Conservation (phyloP, 2,113 vertebrate species). For the Lathamus discolor region DNA sequence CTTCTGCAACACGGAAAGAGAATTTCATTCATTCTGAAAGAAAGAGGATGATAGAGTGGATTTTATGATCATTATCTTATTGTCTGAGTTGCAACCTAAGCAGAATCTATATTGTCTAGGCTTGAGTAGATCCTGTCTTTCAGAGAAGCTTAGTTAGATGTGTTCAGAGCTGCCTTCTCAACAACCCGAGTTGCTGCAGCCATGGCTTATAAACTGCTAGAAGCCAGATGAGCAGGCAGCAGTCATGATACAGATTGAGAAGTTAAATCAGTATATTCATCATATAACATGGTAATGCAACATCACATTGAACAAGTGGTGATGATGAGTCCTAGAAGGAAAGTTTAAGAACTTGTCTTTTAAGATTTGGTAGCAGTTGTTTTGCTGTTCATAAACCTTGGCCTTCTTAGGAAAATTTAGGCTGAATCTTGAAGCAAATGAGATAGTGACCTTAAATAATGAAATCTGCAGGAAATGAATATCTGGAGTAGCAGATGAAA, state of each 20-base stretch:
- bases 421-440: not conserved
- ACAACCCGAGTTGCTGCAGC: fast-evolving
- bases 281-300: fast-evolving
- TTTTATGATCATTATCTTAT: not conserved
- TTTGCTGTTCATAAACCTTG: not conserved
- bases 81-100: not conserved
- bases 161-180: not conserved
- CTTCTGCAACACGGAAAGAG: not conserved
- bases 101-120: not conserved
- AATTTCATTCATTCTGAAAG: not conserved
- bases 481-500: not conserved
- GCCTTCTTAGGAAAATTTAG: not conserved
- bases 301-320: fast-evolving
- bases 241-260: fast-evolving
- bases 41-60: not conserved
- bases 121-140: not conserved
- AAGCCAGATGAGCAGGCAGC: not conserved
- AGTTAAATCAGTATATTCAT: fast-evolving
- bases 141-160: not conserved
- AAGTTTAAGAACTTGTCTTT: too few species aligned
- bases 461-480: not conserved
- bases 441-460: not conserved
- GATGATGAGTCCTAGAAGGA: fast-evolving
- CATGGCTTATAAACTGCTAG: fast-evolving
- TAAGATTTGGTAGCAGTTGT: fast-evolving